Conservation (phyloP, 2,113 vertebrate species). For the Chaetorhynchus papuensis region DNA sequence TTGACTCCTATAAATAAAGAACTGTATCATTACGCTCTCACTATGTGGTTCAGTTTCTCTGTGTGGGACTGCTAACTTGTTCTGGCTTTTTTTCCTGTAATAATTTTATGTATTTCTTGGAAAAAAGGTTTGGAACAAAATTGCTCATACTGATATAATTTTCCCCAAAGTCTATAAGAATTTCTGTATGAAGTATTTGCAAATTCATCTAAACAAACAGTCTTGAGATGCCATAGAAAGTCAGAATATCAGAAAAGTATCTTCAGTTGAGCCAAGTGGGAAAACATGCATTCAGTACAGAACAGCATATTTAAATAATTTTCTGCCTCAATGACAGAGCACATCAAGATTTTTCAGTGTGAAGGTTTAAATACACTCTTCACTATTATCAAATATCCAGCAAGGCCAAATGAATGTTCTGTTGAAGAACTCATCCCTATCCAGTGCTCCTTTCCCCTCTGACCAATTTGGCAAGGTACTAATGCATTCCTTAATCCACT, state of each 20-base stretch:
- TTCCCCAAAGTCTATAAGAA: background rate
- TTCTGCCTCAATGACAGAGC: background rate
- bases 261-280: background rate
- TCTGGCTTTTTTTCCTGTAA: background rate
- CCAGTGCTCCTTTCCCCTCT: background rate
- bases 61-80: background rate
- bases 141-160: background rate
- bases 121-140: background rate
- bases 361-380: background rate
- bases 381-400: background rate
- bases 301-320: background rate
- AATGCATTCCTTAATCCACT: background rate
- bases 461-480: background rate
- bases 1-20: background rate
- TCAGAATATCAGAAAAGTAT: background rate
- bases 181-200: background rate
- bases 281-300: background rate
- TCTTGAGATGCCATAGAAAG: background rate
- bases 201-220: background rate
- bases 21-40: background rate
- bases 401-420: background rate
- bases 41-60: background rate
- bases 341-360: background rate
- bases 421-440: background rate
- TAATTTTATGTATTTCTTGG: background rate